Percentiles rank a stretch among this genome's conserved stretches.
Evolutionary conservation across 2,797 vertebrate species (phyloP).

Genomic region (Rhynchotus rufescens): DNA sequence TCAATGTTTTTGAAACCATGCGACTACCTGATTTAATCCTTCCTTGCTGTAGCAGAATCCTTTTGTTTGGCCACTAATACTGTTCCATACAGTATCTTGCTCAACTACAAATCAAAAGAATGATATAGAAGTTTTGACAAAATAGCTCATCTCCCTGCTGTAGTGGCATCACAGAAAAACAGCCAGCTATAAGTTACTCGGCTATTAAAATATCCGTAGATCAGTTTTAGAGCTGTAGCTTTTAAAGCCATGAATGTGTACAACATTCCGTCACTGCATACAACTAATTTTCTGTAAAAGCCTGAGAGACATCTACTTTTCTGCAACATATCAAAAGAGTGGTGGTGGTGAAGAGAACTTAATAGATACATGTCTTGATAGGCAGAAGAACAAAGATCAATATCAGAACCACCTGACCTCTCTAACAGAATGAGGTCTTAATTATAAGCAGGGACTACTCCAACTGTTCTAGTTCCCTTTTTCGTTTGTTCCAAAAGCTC

Average conservation of each 20-base stretch:
- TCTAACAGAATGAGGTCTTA: conserved; percentile 82
- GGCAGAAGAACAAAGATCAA: not conserved
- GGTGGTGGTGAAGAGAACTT: conserved; percentile 68
- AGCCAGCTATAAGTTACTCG: conserved; percentile 65
- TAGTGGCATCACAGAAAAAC: conserved; percentile 59
- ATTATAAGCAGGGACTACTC: conserved; percentile 77
- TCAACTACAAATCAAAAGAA: conserved; percentile 72
- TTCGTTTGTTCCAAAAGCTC: conserved; percentile 54
- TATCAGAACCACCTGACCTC: conserved; percentile 58
- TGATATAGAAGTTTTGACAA: conserved; percentile 43
- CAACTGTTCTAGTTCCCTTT: conserved; percentile 74
- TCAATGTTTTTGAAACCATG: conserved; percentile 35
- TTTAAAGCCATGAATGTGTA: conserved; percentile 71
- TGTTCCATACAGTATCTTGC: conserved; percentile 38
- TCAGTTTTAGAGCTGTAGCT: conserved; percentile 65
- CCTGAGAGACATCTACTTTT: no score
- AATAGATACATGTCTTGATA: conserved; percentile 77
- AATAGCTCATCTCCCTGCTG: conserved; percentile 36
- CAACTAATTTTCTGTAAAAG: conserved; percentile 73
- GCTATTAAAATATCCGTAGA: conserved; percentile 71
- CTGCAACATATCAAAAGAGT: conserved; percentile 40
- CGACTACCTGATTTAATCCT: conserved; percentile 53
- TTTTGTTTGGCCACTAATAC: conserved; percentile 28
- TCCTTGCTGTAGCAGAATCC: conserved; percentile 51
- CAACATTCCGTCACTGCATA: conserved; percentile 73